Evolutionary conservation across 2,113 vertebrate genomes (phyloP).

Genomic region (Limnothrissa miodon): DNA sequence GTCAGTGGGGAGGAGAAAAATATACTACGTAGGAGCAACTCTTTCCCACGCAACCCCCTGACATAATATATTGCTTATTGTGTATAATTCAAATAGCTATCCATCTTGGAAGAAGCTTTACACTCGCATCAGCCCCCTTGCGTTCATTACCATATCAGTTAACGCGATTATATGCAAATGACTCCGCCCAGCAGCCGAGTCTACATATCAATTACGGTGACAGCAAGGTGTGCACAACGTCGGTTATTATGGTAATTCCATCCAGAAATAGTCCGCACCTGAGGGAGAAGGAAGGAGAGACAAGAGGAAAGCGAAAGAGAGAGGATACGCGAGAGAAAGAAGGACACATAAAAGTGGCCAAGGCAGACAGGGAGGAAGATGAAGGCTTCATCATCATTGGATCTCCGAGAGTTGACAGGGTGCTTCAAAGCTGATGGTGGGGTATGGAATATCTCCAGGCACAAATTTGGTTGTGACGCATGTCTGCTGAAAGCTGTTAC

Average conservation of each 20-base stretch:
- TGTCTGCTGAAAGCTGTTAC: not conserved
- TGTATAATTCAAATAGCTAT: conserved; percentile 70
- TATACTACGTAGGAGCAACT: conserved; percentile 27
- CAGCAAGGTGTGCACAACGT: conserved; percentile 57
- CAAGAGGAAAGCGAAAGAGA: conserved; percentile 19
- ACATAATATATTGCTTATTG: conserved; percentile 73
- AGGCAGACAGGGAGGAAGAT: not conserved
- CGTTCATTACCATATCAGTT: conserved; percentile 77
- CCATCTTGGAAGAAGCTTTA: conserved; percentile 65
- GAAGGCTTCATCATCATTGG: not conserved
- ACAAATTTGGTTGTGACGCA: not conserved
- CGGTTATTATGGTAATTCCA: conserved; percentile 64
- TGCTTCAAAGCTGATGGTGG: conserved; percentile 12
- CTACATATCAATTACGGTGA: conserved; percentile 74
- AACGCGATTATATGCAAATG: conserved; percentile 77
- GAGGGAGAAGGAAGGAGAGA: conserved; percentile 45
- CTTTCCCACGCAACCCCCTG: conserved; percentile 46
- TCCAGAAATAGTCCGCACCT: conserved; percentile 63
- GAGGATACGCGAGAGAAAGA: conserved; percentile 26
- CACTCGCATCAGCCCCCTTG: conserved; percentile 68
- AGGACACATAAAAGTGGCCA: not conserved
- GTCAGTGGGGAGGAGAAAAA: conserved; percentile 22
- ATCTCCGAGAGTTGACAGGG: not conserved
- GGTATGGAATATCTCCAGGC: not conserved
- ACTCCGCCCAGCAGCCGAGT: conserved; percentile 63